Conservation (phyloP, 2,888 invertebrate genomes). For the Rhorus exstirpatorius region DNA sequence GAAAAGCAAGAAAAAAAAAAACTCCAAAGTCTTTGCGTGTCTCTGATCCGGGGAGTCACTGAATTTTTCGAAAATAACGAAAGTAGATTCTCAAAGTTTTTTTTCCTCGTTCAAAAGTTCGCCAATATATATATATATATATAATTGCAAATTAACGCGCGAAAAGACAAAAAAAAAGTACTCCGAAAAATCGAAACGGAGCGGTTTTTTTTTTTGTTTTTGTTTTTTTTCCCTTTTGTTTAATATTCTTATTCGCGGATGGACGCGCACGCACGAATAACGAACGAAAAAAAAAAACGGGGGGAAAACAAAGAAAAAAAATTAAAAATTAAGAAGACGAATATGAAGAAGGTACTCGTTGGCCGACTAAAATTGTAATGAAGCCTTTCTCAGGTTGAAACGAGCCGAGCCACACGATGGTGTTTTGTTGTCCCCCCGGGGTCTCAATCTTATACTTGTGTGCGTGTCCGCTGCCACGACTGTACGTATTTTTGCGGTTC, state of each 20-base stretch:
- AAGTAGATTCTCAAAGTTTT: too few species aligned
- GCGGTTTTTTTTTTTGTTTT: neutral
- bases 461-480: slow-evolving; percentile 79
- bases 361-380: slow-evolving; percentile 81
- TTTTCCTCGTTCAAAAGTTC: too few species aligned
- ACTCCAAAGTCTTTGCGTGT: too few species aligned
- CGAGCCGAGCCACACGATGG: slow-evolving; percentile 25
- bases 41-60: too few species aligned
- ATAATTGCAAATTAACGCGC: neutral
- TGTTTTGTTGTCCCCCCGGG: slow-evolving; percentile 81
- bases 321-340: neutral
- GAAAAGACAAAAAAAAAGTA: neutral
- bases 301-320: neutral
- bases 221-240: too few species aligned
- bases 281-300: neutral
- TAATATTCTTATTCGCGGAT: too few species aligned
- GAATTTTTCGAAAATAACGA: too few species aligned
- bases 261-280: too few species aligned
- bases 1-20: too few species aligned
- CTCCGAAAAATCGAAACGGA: neutral
- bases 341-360: slow-evolving; percentile 72
- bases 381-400: slow-evolving; percentile 81
- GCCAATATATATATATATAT: too few species aligned
- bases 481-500: too few species aligned
- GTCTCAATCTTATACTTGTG: slow-evolving; percentile 84